phyloP scores from a whole-genome alignment of 2,113 vertebrate species.

The Megaceryle maxima region DNA sequence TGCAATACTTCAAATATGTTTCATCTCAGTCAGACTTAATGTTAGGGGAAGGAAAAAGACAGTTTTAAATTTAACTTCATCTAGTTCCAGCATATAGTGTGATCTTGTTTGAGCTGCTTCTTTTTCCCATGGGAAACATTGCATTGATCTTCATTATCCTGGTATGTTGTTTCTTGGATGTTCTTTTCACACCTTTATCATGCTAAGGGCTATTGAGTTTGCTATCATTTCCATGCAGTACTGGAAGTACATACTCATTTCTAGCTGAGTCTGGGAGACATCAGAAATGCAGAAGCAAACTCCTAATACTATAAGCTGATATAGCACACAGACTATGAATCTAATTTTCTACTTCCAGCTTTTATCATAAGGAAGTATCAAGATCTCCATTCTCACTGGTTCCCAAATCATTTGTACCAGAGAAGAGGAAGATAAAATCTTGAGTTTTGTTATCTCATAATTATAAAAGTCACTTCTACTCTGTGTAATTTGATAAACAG shows the following conservation, averaged over 20 bases:
- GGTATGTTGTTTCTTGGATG: not conserved
- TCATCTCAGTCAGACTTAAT: not conserved
- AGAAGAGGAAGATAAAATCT: not conserved
- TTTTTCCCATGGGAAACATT: conserved; percentile 30
- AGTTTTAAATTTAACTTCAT: not conserved
- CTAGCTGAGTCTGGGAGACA: not conserved
- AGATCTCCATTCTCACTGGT: not conserved
- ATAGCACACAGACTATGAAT: not conserved
- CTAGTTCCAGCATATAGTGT: not conserved
- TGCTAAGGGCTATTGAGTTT: not conserved
- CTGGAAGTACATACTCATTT: conserved; percentile 21
- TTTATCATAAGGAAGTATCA: not conserved
- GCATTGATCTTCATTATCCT: conserved; percentile 29
- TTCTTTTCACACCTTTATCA: not conserved
- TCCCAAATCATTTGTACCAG: not conserved
- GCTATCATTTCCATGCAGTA: not conserved
- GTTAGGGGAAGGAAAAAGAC: not conserved
- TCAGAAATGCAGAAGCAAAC: not conserved
- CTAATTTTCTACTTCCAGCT: not conserved
- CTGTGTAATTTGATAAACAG: not conserved
- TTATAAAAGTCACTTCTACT: not conserved
- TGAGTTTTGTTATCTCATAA: not conserved
- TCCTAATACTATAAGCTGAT: not conserved
- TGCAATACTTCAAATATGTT: not conserved
- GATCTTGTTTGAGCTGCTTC: conserved; percentile 49